Conservation (phyloP, 1,140 invertebrate species). For the Pseudomyrmex flavicornis region DNA sequence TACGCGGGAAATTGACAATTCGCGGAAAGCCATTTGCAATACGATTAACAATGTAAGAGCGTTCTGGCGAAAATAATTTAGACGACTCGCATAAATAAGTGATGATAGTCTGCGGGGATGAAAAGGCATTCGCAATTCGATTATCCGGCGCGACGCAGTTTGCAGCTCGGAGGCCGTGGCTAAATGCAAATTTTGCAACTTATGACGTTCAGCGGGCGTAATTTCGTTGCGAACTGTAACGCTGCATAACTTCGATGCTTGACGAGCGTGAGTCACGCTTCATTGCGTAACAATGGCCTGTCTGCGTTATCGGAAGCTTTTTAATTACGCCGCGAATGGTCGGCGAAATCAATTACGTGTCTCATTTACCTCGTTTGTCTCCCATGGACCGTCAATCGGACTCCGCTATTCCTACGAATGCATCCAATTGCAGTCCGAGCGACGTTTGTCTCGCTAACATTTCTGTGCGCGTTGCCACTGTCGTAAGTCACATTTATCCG, state of each 20-base stretch:
- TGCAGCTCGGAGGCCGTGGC: slow-evolving; percentile 23
- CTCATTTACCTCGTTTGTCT: slow-evolving; percentile 56
- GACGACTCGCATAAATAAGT: slow-evolving; percentile 39
- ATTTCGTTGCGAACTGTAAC: slow-evolving; percentile 57
- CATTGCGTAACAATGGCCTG: slow-evolving; percentile 53
- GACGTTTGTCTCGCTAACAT: not conserved
- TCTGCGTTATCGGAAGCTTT: slow-evolving; percentile 58
- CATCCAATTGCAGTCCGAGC: not conserved
- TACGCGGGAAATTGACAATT: not conserved
- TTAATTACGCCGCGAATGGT: slow-evolving; percentile 48
- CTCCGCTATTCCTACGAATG: slow-evolving; percentile 4
- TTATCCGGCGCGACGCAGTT: slow-evolving; percentile 53
- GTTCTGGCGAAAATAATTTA: slow-evolving; percentile 31
- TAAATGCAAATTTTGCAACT: slow-evolving; percentile 61
- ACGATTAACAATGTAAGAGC: slow-evolving; percentile 11
- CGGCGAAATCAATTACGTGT: slow-evolving; percentile 57
- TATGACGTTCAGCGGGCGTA: slow-evolving; percentile 55
- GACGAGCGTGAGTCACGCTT: slow-evolving; percentile 49
- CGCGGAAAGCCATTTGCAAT: not conserved
- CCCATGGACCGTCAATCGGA: slow-evolving; percentile 24
- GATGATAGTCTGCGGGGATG: slow-evolving; percentile 35
- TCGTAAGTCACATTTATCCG: not conserved
- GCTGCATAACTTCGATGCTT: slow-evolving; percentile 50
- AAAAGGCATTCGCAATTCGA: slow-evolving; percentile 54
- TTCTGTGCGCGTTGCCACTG: not conserved